Evolutionary conservation across 2,113 vertebrate genomes (phyloP).

Genomic region (Thomomys bottae): DNA sequence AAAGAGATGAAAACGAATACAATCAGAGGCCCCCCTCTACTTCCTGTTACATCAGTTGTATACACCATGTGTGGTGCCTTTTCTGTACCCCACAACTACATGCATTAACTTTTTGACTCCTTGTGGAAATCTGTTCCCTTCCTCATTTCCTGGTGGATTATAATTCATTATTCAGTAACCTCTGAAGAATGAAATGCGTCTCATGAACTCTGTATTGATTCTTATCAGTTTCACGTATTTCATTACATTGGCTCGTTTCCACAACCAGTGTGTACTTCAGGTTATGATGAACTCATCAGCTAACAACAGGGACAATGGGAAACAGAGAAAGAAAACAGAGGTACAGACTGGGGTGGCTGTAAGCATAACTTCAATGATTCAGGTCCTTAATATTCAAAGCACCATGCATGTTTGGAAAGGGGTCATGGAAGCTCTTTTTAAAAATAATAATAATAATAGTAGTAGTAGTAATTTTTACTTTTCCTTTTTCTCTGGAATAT

Average conservation of each 20-base stretch:
- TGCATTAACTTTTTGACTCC: neutral
- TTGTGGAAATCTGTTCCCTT: neutral
- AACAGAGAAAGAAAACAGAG: neutral
- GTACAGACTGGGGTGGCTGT: fast-evolving
- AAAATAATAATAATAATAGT: neutral
- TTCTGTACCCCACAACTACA: neutral
- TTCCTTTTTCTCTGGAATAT: neutral
- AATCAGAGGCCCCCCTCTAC: neutral
- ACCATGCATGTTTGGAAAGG: neutral
- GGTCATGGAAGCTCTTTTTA: neutral
- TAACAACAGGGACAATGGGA: neutral
- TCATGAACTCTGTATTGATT: neutral
- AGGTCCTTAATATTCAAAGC: neutral
- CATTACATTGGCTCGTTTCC: neutral
- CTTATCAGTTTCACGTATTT: neutral
- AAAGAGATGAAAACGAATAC: fast-evolving
- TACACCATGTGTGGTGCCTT: neutral
- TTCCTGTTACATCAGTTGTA: neutral
- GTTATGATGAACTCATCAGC: neutral
- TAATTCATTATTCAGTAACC: neutral
- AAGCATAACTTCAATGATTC: neutral
- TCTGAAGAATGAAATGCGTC: neutral
- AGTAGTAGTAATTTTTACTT: neutral
- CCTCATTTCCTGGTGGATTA: neutral
- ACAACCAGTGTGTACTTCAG: neutral